Evolutionary conservation across 1,140 invertebrate species (phyloP), one percentile per base, ranked within the genome.

Genomic region (Drosophila tsacasi): DNA sequence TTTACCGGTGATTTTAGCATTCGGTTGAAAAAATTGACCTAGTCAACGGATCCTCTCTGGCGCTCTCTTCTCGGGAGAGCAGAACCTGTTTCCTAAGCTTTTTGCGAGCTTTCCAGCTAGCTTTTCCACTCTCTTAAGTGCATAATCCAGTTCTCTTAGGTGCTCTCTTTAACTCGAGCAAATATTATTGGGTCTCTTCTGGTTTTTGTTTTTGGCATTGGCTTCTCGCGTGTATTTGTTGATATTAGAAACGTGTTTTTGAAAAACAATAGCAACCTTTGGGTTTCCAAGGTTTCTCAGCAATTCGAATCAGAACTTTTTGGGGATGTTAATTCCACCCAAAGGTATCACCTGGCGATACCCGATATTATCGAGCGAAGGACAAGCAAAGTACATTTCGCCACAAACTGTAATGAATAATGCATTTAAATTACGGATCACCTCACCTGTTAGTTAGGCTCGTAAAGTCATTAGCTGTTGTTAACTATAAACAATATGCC

Each of bases 11-110:
- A 59, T 49, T 73, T 73, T 60, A 32, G 69, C 69, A 79, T 44
- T 72, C 23, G 21, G 27, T 60, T n/a, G 54, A 25, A 75, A 81
- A 80, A 80, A 81, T 89, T 87, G 83, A 87, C 83, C 83, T 89
- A 87, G 81, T 89, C 83, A 84, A 87, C 81, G 77, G 58, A 78
- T 58, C 52, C 52, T 40, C 69, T 66, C 42, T 27, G 17, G 19
- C 17, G 39, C 61, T 47, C 65, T 46, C 39, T 6, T 7, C 0
- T 21, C 4, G 32, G 2, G 39, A 44, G 55, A 42, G 23, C 5
- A 50, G 39, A 60, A 64, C 59, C n/a, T 23, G 62, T 77, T 77
- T 39, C 5, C 10, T 12, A 55, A 49, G 30, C 50, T 40, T 60
- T 63, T 35, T 6, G 2, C 0, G 3, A 68, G 50, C 57, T 68